Base-by-base conservation (phyloP, 1,140 invertebrate species). In the Musca domestica region DNA sequence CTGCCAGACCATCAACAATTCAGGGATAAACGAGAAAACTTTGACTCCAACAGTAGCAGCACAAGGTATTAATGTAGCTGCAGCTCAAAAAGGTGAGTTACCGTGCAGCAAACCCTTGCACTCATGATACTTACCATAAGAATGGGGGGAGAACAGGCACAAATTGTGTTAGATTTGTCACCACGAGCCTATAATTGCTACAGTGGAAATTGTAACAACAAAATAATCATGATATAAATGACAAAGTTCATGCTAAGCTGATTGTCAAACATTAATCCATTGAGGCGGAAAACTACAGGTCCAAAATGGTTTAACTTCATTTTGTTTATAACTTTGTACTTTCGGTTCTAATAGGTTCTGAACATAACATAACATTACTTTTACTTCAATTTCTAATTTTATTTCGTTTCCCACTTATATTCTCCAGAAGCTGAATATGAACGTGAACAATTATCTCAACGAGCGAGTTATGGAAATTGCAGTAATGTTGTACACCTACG, bases 1-100 rank as follows among this genome's bases (percentile, higher is more conserved):
- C n/a, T 86, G 86, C 15, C 84, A 34, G 1, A 34, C 83, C 70
- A 83, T 85, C 34, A 34, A 20, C 87, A 83, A 84, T 84, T 30
- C 20, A 3, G 61, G 25, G 48, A 71, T 34, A n/a, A 27, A 58
- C 41, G 63, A 19, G 17, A 51, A 52, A 34, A 6, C 12, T 27
- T 30, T 25, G 6, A 47, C 46, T 10, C 30, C 41, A 48, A 15
- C 54, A 23, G 17, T 47, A 46, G n/a, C 66, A 23, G 34, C 17
- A 20, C 25, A 14, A 56, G 41, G 6, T 1, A 15, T 41, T 14
- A 58, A 27, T 17, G 34, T 30, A 61, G 17, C 56, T 20, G 56
- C 56, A 19, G 56, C 56, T 19, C 17, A 66, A 19, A 65, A 69
- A 66, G 64, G 68, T 69, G 20, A 41, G 27, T 27, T 30, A 30